Evolutionary conservation across 2,888 invertebrate species (phyloP), one percentile per base, ranked within the genome.

Genomic region (Smittia sp.): DNA sequence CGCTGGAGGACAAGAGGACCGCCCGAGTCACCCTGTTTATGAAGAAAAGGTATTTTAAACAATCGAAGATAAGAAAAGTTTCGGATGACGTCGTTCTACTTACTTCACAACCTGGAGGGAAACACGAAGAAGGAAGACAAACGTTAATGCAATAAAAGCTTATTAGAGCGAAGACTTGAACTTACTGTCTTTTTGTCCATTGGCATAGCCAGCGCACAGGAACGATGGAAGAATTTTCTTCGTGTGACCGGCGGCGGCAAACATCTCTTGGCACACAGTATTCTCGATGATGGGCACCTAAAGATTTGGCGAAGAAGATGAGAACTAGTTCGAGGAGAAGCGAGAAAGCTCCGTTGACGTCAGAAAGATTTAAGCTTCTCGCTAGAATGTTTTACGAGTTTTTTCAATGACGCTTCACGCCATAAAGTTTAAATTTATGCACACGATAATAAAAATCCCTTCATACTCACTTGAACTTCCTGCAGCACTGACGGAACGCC

Each of bases 241-340:
- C 0, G 90, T 86, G 80, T 96, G 95, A 0, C 94, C 94, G 1
- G 93, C 94, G 0, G 93, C 92, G 77, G 90, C 88, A 86, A 96
- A 96, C 95, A 96, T 95, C 80, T 94, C 92, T 80, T 96, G 95
- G 80, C 96, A 96, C 11, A 94, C 92, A 76, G 88, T 87, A 81
- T 96, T 96, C 80, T 94, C 93, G 83, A 96, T 93, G 75, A 96
- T 90, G 39, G 96, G 96, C 24, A 96, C 94, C 85, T 90, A 84
- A 54, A 22, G 11, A 27, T 20, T 27, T 27, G 15, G 27, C 2
- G 15, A 46, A 46, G 46, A 46, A 11, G 11, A 46, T 11, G 46
- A 11, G 46, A 46, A 46, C 15, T 15, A n/a, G 6, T 32, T 32
- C 32, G 32, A 32, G 32, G n/a, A 54, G 20, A 54, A 25, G 2